Conservation (phyloP, 64 coral and sea anemone species). For the Stichodactyla helianthus region DNA sequence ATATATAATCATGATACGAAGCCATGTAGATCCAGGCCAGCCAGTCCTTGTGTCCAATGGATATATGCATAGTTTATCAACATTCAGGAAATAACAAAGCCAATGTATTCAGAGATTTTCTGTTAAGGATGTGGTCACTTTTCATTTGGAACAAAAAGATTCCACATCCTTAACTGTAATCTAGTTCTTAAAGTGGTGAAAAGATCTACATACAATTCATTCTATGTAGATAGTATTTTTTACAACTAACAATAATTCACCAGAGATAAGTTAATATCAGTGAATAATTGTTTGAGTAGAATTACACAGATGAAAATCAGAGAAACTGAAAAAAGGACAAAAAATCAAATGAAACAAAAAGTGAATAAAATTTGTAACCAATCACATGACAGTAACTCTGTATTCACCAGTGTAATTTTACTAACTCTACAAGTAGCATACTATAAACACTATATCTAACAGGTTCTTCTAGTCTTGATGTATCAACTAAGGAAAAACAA, state of each 20-base stretch:
- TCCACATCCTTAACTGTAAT: neutral
- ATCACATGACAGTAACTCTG: no score
- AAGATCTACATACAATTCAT: neutral
- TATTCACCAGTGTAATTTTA: no score
- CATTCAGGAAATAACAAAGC: neutral
- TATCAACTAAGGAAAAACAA: no score
- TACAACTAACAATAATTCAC: no score
- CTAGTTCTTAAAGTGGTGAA: neutral
- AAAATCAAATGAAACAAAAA: no score
- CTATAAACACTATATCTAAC: no score
- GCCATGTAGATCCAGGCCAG: neutral
- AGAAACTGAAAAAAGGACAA: no score
- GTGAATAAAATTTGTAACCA: no score
- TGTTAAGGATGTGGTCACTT: neutral
- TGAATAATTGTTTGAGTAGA: neutral
- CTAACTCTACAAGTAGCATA: no score
- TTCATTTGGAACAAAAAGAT: neutral
- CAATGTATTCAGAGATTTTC: neutral
- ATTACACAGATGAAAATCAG: no score
- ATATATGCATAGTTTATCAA: neutral
- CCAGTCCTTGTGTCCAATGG: neutral
- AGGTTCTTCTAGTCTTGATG: no score
- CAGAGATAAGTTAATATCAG: neutral
- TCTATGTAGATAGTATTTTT: no score
- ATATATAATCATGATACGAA: neutral